Percentiles rank a stretch among this genome's conserved stretches.
Evolutionary conservation across 1,140 invertebrate species (phyloP).

Genomic region (Pygmarrhopalites habei): DNA sequence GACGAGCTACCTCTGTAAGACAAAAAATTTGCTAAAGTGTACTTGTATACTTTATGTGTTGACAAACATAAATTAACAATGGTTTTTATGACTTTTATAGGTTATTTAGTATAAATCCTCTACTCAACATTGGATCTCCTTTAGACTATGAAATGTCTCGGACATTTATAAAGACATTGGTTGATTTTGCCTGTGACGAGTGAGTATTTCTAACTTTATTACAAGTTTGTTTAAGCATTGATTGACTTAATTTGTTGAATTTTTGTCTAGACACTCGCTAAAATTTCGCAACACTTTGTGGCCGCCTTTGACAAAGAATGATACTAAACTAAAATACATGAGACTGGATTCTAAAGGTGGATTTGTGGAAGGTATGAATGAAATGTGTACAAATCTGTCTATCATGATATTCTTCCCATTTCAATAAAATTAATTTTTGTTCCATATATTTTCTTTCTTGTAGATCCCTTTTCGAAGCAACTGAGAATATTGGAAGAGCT

Average conservation of each 20-base stretch:
- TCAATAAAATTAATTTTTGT: too few species aligned
- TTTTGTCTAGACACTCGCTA: not conserved
- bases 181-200: constrained; percentile 10
- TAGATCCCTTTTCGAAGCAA: too few species aligned
- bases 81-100: not conserved
- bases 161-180: constrained; percentile 10
- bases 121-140: not conserved
- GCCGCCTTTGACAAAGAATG: not conserved
- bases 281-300: not conserved
- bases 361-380: too few species aligned
- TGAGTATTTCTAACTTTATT: not conserved
- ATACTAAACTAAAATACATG: constrained; percentile 2
- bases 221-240: not conserved
- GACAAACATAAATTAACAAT: not conserved
- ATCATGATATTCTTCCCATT: too few species aligned
- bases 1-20: too few species aligned
- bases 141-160: constrained; percentile 21
- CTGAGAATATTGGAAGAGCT: too few species aligned
- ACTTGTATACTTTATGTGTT: not conserved
- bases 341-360: not conserved
- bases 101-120: not conserved
- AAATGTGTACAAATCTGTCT: too few species aligned
- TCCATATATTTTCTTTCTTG: too few species aligned
- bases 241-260: not conserved
- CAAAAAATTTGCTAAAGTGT: not conserved